Conservation (phyloP, 1,140 invertebrate species). For the Ditylenchus dipsaci region DNA sequence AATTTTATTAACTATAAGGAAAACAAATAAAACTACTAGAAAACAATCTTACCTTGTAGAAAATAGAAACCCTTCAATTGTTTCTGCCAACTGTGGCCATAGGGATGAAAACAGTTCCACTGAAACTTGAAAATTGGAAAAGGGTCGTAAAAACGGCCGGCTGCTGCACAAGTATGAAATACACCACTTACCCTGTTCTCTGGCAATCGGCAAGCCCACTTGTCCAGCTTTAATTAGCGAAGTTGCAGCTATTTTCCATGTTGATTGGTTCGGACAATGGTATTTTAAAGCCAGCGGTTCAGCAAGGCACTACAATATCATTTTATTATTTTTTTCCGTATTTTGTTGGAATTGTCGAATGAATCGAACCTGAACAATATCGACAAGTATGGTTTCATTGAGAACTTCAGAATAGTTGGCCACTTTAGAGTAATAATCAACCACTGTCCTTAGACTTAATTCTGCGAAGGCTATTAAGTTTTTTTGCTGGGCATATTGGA, state of each 20-base stretch:
- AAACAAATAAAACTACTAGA: not conserved
- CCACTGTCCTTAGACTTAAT: conserved; percentile 37
- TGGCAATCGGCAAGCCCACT: conserved; percentile 78
- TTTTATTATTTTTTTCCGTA: not conserved
- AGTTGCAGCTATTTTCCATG: conserved; percentile 79
- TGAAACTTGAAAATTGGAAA: too few species aligned
- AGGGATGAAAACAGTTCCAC: conserved; percentile 60
- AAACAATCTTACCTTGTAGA: conserved; percentile 62
- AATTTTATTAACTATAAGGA: not conserved
- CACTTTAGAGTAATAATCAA: conserved; percentile 49
- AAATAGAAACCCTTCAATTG: conserved; percentile 82
- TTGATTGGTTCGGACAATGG: conserved; percentile 72
- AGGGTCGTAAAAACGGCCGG: too few species aligned
- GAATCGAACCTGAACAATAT: conserved; percentile 43
- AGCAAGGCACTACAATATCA: conserved; percentile 26
- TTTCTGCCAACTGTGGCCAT: conserved; percentile 78
- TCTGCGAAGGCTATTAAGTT: conserved; percentile 54
- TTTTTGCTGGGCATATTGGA: conserved; percentile 32
- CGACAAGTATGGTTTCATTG: conserved; percentile 37
- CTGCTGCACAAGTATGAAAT: too few species aligned
- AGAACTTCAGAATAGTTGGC: conserved; percentile 41
- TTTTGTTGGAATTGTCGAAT: not conserved
- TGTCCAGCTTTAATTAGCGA: conserved; percentile 75
- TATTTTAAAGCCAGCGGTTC: conserved; percentile 75
- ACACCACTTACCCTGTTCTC: conserved; percentile 66